These are phyloP conservation scores for Uria aalge DNA, from an alignment of 2,113 vertebrate species.

Conservation along the genomic window DNA sequence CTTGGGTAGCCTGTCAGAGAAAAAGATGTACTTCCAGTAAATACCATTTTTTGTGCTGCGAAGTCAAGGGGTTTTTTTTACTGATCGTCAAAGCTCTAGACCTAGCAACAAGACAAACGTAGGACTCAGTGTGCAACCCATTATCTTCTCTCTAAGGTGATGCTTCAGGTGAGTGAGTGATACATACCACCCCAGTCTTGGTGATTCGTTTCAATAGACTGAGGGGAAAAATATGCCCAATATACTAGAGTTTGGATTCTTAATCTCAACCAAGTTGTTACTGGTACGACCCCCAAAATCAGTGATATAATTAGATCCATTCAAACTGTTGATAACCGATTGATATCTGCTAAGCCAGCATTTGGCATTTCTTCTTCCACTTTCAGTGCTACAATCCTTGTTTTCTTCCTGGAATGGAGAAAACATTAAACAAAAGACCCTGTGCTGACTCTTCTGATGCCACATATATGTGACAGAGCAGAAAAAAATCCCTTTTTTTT, in stretches of 20 bases:
- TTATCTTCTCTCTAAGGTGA: not conserved
- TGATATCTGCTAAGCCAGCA: not conserved
- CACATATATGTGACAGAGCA: not conserved
- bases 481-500: not conserved
- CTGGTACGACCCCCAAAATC: not conserved
- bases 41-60: not conserved
- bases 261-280: not conserved
- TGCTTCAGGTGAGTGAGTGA: not conserved
- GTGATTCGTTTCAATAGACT: not conserved
- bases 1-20: not conserved
- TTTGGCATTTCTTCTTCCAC: not conserved
- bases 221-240: not conserved
- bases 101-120: not conserved
- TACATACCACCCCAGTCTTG: not conserved
- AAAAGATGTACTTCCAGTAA: not conserved
- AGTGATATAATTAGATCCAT: not conserved
- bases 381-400: not conserved
- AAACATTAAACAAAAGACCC: not conserved
- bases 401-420: not conserved
- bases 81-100: not conserved
- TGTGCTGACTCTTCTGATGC: not conserved
- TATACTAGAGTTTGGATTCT: not conserved
- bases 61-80: not conserved
- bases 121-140: not conserved
- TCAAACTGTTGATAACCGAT: not conserved